Evolutionary conservation across 1,140 invertebrate genomes (phyloP).

Genomic region (Apis florea): DNA sequence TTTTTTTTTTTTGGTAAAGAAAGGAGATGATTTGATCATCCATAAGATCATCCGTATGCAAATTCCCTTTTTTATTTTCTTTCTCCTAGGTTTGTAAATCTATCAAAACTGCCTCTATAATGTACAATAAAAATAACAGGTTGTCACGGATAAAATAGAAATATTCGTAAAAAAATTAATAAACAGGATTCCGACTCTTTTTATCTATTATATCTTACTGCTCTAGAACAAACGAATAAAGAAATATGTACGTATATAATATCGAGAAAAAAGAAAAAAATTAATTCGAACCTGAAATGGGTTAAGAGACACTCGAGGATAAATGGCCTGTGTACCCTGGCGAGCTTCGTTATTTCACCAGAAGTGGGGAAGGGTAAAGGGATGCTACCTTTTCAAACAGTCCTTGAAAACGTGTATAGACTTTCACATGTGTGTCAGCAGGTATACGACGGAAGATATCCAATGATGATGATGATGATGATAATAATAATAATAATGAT

Average conservation of each 20-base stretch:
- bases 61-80: no score
- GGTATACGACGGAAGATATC: slow-evolving; percentile 13
- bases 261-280: neutral
- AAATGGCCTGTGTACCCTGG: neutral
- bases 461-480: slow-evolving; percentile 13
- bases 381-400: neutral
- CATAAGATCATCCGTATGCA: no score
- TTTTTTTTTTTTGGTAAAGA: no score
- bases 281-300: slow-evolving; percentile 8
- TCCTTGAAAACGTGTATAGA: slow-evolving; percentile 4
- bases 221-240: neutral
- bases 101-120: no score
- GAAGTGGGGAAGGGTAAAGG: neutral
- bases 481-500: slow-evolving; percentile 10
- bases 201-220: no score
- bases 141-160: no score
- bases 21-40: no score
- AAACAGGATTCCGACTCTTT: no score
- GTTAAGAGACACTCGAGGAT: slow-evolving; percentile 26
- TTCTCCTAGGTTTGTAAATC: no score
- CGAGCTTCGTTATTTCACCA: slow-evolving; percentile 2
- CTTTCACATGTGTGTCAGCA: slow-evolving; percentile 41
- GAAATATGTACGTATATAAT: neutral
- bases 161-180: no score
- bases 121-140: no score